Percentiles rank a stretch among this genome's conserved stretches.
Conservation (phyloP, 2,113 vertebrate genomes). For the Indicator indicator region DNA sequence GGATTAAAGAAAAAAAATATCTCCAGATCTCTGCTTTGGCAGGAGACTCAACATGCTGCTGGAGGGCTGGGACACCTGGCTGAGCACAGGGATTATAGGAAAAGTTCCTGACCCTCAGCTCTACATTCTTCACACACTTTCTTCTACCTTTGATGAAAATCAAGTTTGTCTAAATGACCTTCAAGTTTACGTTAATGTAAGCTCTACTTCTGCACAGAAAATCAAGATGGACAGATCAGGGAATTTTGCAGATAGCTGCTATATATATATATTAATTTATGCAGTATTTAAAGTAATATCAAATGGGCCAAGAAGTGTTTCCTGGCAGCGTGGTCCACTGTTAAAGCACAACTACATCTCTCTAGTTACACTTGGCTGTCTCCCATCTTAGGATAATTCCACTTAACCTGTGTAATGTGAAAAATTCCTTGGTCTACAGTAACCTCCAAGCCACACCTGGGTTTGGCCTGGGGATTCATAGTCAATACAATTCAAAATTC, state of each 20-base stretch:
- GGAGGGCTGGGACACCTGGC: background rate
- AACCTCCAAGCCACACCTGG: rapidly evolving
- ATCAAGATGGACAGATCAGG: background rate
- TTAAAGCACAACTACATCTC: background rate
- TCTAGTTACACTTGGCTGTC: background rate
- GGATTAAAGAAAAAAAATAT: background rate
- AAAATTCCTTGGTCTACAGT: background rate
- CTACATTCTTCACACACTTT: background rate
- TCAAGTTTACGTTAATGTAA: background rate
- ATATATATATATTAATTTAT: background rate
- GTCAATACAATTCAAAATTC: background rate
- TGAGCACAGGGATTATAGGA: rapidly evolving
- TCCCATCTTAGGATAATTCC: background rate
- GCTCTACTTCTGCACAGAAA: background rate
- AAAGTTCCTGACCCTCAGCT: background rate
- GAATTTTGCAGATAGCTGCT: background rate
- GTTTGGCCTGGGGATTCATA: background rate
- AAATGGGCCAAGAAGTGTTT: background rate
- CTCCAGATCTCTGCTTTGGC: background rate
- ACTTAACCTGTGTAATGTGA: background rate
- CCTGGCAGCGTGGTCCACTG: background rate
- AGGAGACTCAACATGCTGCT: background rate
- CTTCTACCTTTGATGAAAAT: background rate
- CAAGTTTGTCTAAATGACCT: background rate
- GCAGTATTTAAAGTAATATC: background rate